Evolutionary conservation across 2,113 vertebrate species (phyloP), one percentile per base, ranked within the genome.

Genomic region (Phyllostomus discolor): DNA sequence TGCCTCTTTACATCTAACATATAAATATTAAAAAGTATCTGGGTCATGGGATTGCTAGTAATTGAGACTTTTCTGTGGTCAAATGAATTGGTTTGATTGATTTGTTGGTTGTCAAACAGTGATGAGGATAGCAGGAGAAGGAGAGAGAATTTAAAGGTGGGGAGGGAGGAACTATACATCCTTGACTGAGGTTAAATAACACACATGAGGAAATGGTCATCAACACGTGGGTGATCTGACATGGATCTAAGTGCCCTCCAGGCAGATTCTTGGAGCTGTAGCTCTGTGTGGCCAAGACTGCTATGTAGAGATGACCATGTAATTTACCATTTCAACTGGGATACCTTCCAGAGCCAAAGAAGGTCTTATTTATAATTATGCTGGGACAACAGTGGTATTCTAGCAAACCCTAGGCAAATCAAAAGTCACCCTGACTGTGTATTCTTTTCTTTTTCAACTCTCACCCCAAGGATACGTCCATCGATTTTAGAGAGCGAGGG

Each of bases 71-170:
- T 95, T 81, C 54, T 69, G 3, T 38, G n/a, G 12, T 54, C 84
- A 72, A 26, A 64, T 94, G 31, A 84, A 43, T 41, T 91, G 26
- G 28, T 64, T 69, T 69, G 81, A 67, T 78, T 89, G 69, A 91
- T 62, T 72, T 86, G 31, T 88, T 54, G 28, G 17, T 86, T 91
- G 12, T 16, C 24, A 93, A 52, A 15, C 35, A 4, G 1, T 66
- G 59, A 73, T 11, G 14, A 72, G 33, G 26, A 57, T 59, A 83
- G 14, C 31, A 93, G 26, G 17, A 52, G 22, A 81, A 69, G 46
- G 73, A 46, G 50, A 43, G 19, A 67, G 35, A 52, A 24, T 11
- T 5, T n/a, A 5, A 0, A 79, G 50, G 11, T 69, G 15, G 19
- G 35, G 5, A n/a, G 2, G 10, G 4, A 64, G 14, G 33, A 67